phyloP scores from a whole-genome alignment of 2,797 vertebrate species.

The Oreonectes daqikongensis region DNA sequence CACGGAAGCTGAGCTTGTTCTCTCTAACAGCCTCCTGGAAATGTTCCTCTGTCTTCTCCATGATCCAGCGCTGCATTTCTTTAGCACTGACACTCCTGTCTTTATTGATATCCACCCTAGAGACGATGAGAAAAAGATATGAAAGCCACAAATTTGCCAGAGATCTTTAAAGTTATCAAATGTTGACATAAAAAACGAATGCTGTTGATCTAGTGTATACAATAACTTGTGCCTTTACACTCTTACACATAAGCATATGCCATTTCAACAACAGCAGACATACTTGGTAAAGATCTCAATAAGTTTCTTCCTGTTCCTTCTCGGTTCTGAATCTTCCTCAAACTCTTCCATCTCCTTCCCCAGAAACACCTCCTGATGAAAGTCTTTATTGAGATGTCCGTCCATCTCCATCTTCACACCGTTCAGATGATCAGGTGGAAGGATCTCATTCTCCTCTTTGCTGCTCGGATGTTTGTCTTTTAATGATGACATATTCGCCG shows the following conservation, averaged over 20 bases:
- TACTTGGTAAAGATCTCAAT: slow-evolving; percentile 92
- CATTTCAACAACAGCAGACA: slow-evolving; percentile 57
- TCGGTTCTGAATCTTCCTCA: slow-evolving; percentile 90
- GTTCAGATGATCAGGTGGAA: slow-evolving; percentile 92
- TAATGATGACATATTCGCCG: slow-evolving; percentile 85
- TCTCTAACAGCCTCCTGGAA: slow-evolving; percentile 92
- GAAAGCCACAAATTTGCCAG: no score
- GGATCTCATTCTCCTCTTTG: slow-evolving; percentile 88
- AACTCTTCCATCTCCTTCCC: slow-evolving; percentile 92
- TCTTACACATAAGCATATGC: background rate
- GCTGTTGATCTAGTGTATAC: background rate
- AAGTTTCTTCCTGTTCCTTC: slow-evolving; percentile 88
- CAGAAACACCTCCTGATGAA: slow-evolving; percentile 96
- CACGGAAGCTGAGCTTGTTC: slow-evolving; percentile 89
- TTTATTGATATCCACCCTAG: slow-evolving; percentile 88
- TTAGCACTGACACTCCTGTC: slow-evolving; percentile 89
- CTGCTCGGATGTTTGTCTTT: slow-evolving; percentile 75
- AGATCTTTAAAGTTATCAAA: background rate
- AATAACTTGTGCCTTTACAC: background rate
- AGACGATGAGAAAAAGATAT: background rate
- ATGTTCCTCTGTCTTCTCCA: slow-evolving; percentile 96
- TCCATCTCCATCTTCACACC: slow-evolving; percentile 95
- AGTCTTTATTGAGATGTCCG: slow-evolving; percentile 93
- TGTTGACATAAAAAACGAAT: background rate
- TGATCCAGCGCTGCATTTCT: slow-evolving; percentile 97